Conservation (phyloP, 2,888 invertebrate genomes). For the Lomographa bimaculata region DNA sequence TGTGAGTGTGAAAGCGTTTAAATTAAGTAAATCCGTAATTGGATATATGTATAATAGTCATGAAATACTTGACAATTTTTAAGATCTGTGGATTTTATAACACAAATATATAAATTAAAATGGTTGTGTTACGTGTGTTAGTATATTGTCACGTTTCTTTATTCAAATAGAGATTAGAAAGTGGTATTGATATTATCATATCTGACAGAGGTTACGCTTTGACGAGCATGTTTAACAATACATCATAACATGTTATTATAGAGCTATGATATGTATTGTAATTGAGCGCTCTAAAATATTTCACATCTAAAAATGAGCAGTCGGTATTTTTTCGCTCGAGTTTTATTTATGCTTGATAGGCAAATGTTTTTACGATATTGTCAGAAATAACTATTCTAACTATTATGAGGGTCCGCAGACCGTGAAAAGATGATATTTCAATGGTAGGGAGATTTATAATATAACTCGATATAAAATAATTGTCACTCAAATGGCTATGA, state of each 20-base stretch:
- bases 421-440: conserved; percentile 54
- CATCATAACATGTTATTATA: conserved; percentile 24
- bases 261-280: background rate
- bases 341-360: no score
- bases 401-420: conserved; percentile 56
- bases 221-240: conserved; percentile 42
- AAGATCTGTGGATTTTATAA: no score
- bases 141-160: conserved; percentile 53
- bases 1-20: no score
- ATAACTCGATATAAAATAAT: no score
- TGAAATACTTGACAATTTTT: no score
- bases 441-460: no score
- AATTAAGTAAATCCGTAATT: no score
- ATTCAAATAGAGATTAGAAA: conserved; percentile 63
- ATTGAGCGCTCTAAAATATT: no score
- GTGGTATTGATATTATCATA: conserved; percentile 53
- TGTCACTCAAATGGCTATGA: conserved; percentile 18
- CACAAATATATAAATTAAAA: no score
- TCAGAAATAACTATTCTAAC: conserved; percentile 52
- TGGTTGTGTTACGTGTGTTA: conserved; percentile 24
- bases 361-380: conserved; percentile 58
- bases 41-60: no score
- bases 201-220: conserved; percentile 38
- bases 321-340: no score
- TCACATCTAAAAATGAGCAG: no score